These are phyloP conservation scores for Cistogaster globosa DNA, from an alignment of 2,888 invertebrate species.

Conservation along the genomic window DNA sequence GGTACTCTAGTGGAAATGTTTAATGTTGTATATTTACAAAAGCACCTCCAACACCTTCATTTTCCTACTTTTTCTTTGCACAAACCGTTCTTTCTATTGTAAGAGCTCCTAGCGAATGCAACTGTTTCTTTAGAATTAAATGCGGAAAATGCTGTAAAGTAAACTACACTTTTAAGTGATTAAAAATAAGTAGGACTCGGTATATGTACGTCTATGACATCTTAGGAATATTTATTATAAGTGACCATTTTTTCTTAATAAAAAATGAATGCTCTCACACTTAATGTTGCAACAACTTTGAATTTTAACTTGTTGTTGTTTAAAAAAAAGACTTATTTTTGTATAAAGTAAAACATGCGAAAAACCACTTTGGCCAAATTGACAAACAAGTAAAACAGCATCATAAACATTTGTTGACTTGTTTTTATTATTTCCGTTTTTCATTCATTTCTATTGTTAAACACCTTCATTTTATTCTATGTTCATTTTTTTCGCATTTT, in stretches of 20 bases:
- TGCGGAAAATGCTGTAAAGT: conserved; percentile 71
- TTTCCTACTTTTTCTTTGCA: background rate
- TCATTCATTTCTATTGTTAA: conserved; percentile 56
- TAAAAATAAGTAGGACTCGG: conserved; percentile 73
- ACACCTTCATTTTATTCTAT: conserved; percentile 47
- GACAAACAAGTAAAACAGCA: conserved; percentile 75
- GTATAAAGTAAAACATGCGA: conserved; percentile 81
- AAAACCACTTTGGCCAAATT: conserved; percentile 82
- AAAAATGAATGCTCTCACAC: conserved; percentile 33
- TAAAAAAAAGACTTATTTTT: conserved; percentile 52
- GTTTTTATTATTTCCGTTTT: conserved; percentile 53
- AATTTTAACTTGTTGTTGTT: conserved; percentile 16
- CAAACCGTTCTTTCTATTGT: background rate
- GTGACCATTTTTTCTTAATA: conserved; percentile 48
- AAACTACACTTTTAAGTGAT: conserved; percentile 77
- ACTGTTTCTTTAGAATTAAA: background rate
- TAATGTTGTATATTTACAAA: conserved; percentile 69
- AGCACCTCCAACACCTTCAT: conserved; percentile 29
- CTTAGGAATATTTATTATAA: conserved; percentile 13
- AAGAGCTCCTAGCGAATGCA: background rate
- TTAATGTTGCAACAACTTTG: background rate
- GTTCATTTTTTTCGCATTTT: conserved; percentile 38
- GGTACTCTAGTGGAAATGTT: conserved; percentile 75
- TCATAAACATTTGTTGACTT: conserved; percentile 62
- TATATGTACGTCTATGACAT: conserved; percentile 51